Percentiles rank a stretch among this genome's conserved stretches.
Conservation (phyloP, 2,797 vertebrate genomes). For the Premnoplex brunnescens region DNA sequence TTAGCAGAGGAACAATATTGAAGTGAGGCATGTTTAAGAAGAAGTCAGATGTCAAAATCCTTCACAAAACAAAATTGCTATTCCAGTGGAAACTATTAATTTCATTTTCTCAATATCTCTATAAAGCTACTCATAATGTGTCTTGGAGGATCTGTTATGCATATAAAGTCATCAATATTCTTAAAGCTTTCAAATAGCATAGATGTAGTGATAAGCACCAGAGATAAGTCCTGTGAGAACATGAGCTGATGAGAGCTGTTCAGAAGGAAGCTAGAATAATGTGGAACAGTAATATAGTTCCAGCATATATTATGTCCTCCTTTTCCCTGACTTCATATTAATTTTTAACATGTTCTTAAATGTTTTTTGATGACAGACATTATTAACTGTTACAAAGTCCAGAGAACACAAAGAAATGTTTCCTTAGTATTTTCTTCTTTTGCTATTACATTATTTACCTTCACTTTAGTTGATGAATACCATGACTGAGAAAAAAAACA, state of each 20-base stretch:
- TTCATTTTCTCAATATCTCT: neutral
- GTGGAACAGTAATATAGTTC: rapidly evolving
- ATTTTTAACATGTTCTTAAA: neutral
- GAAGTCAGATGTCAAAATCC: neutral
- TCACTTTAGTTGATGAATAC: neutral
- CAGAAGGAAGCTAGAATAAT: neutral
- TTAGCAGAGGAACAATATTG: neutral
- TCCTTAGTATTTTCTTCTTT: neutral
- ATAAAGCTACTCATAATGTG: neutral
- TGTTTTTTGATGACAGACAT: neutral
- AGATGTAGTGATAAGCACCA: neutral
- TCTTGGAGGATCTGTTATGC: neutral
- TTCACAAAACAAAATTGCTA: neutral
- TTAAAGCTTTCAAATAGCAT: neutral
- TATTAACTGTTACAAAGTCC: neutral
- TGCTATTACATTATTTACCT: neutral
- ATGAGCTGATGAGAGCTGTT: neutral
- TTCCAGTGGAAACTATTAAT: neutral
- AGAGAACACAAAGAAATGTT: neutral
- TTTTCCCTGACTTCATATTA: neutral
- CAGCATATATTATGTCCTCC: neutral
- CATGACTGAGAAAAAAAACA: neutral
- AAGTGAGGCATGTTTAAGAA: neutral
- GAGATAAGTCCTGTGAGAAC: neutral
- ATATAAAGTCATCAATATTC: neutral